Conservation (phyloP, 2,888 invertebrate genomes). For the Phasia obesa region DNA sequence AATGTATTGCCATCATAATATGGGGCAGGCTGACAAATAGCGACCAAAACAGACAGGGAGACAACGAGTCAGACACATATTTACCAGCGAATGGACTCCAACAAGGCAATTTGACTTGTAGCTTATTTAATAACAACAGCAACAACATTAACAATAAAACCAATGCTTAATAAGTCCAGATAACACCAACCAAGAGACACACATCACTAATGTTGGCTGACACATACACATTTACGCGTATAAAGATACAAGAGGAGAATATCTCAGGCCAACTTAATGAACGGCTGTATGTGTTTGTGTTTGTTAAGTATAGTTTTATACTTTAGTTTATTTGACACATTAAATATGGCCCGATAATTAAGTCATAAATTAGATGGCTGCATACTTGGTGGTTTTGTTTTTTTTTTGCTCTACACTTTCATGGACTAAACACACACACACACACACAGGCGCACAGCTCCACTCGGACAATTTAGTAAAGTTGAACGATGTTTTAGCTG, state of each 20-base stretch:
- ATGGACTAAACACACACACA: constrained; percentile 25
- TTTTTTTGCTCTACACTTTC: constrained; percentile 64
- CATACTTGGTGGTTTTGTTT: constrained; percentile 70
- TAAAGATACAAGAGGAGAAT: constrained; percentile 14
- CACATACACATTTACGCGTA: constrained; percentile 26
- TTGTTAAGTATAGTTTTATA: constrained; percentile 78
- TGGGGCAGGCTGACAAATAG: constrained; percentile 28
- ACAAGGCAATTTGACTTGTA: constrained; percentile 68
- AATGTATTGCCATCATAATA: constrained; percentile 37
- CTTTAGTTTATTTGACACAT: constrained; percentile 84
- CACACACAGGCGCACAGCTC: constrained; percentile 4
- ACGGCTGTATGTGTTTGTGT: constrained; percentile 16
- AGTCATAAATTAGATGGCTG: constrained; percentile 82
- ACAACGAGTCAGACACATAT: constrained; percentile 43
- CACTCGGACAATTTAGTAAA: constrained; percentile 53
- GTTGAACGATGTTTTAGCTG: constrained; percentile 51
- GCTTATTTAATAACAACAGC: constrained; percentile 74
- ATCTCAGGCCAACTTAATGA: constrained; percentile 45
- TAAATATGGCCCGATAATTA: constrained; percentile 82
- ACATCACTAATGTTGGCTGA: constrained; percentile 51
- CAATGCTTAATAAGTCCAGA: constrained; percentile 76
- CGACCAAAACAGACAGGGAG: constrained; percentile 23
- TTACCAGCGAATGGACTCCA: constrained; percentile 64
- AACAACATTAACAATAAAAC: constrained; percentile 73
- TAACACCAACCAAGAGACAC: constrained; percentile 55